A percentile compares a stretch with the other conserved stretches of the same genome.
Evolutionary conservation across 2,888 invertebrate species (phyloP).

Genomic region (Aphelenchoides bicaudatus): DNA sequence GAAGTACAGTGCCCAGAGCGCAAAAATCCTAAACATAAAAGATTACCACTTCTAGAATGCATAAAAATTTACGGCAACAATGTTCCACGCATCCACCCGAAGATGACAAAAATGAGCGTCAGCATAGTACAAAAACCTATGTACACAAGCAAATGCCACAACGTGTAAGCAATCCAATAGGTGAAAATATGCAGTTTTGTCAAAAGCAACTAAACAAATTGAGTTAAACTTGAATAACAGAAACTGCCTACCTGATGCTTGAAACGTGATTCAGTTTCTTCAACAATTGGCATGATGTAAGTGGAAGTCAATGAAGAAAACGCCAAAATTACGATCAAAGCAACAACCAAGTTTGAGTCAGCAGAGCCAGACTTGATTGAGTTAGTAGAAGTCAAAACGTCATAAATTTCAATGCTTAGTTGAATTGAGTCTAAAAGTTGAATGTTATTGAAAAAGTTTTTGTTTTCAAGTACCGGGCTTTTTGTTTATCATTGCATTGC

Average conservation of each 20-base stretch:
- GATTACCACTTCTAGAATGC: background rate
- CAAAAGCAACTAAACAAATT: constrained; percentile 43
- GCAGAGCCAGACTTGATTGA: background rate
- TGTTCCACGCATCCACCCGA: constrained; percentile 30
- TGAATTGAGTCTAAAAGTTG: constrained; percentile 23
- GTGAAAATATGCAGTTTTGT: constrained; percentile 47
- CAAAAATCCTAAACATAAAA: constrained; percentile 7
- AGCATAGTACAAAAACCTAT: constrained; percentile 38
- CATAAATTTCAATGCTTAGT: constrained; percentile 26
- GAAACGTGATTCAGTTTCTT: constrained; percentile 44
- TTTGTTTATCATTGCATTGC: constrained; percentile 30
- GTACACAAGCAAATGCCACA: constrained; percentile 44
- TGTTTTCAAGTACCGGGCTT: constrained; percentile 21
- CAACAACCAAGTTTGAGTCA: constrained; percentile 21
- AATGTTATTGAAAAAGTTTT: background rate
- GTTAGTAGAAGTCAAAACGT: constrained; percentile 12
- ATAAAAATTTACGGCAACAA: no score
- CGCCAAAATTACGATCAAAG: constrained; percentile 36
- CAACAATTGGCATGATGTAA: constrained; percentile 49
- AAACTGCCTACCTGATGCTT: constrained; percentile 40
- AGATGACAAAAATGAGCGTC: constrained; percentile 34
- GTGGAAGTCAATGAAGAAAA: constrained; percentile 48
- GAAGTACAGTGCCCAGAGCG: constrained; percentile 51
- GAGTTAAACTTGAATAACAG: background rate
- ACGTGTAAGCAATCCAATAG: constrained; percentile 45